phyloP scores from a whole-genome alignment of 2,113 vertebrate species.

The Aptenodytes patagonicus region DNA sequence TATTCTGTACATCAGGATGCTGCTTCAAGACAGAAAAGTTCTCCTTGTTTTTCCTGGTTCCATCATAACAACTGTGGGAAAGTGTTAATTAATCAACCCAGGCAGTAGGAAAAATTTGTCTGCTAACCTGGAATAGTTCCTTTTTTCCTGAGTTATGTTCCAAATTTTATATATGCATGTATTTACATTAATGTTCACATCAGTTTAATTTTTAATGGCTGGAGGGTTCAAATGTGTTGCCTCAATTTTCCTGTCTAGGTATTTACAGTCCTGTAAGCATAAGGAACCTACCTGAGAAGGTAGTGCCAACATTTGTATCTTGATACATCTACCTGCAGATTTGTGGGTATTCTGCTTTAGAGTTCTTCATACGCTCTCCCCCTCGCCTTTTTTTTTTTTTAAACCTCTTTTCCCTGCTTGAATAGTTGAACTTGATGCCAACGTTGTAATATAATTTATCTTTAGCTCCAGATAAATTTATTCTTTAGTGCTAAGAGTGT shows the following conservation, averaged over 20 bases:
- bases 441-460: not conserved
- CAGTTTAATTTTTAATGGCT: not conserved
- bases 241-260: not conserved
- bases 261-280: not conserved
- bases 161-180: not conserved
- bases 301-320: not conserved
- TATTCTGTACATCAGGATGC: not conserved
- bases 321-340: not conserved
- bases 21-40: not conserved
- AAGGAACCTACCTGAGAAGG: not conserved
- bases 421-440: not conserved
- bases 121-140: not conserved
- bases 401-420: not conserved
- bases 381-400: not conserved
- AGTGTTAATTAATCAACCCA: not conserved
- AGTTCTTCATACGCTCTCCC: not conserved
- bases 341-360: not conserved
- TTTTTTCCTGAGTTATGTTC: not conserved
- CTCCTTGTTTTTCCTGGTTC: not conserved
- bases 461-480: not conserved
- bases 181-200: not conserved
- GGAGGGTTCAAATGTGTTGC: not conserved
- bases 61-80: not conserved
- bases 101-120: not conserved
- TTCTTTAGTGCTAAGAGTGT: not conserved